A percentile compares a stretch with the other conserved stretches of the same genome.
Conservation (phyloP, 2,113 vertebrate genomes). For the Tympanuchus pallidicinctus region DNA sequence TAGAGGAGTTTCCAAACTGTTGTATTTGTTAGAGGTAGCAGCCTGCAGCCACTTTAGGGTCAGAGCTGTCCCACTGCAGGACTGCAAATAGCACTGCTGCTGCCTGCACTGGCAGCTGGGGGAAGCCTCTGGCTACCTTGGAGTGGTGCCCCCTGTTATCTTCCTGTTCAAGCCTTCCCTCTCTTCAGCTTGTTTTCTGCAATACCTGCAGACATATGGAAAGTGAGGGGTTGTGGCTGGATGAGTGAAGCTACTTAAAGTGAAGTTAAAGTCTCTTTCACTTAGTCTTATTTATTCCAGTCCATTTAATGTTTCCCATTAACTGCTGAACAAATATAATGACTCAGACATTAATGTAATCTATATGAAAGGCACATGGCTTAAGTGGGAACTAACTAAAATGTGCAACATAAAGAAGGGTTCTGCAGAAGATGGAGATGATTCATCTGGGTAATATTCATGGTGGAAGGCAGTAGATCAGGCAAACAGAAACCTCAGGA, state of each 20-base stretch:
- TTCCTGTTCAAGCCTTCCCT: neutral
- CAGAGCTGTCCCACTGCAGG: neutral
- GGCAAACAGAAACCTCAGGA: neutral
- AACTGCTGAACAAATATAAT: conserved; percentile 19
- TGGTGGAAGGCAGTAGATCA: neutral
- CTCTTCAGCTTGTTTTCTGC: neutral
- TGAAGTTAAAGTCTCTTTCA: neutral
- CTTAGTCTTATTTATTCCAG: conserved; percentile 20
- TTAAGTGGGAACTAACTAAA: conserved; percentile 32
- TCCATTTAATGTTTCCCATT: conserved; percentile 41
- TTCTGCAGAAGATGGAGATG: neutral
- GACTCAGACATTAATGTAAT: conserved; percentile 19
- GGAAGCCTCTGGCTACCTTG: neutral
- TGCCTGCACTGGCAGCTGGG: neutral
- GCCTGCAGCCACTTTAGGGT: neutral
- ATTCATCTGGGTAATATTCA: neutral
- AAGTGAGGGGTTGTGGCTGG: neutral
- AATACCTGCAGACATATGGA: neutral
- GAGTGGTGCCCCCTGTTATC: neutral
- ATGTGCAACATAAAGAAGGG: neutral
- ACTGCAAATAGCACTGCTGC: neutral
- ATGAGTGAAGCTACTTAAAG: neutral
- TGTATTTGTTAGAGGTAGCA: neutral
- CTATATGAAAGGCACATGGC: neutral
- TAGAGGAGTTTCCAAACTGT: neutral